Percentiles rank a stretch among this genome's conserved stretches.
Conservation (phyloP, 2,797 vertebrate species). For the Platyrinchus mystaceus region DNA sequence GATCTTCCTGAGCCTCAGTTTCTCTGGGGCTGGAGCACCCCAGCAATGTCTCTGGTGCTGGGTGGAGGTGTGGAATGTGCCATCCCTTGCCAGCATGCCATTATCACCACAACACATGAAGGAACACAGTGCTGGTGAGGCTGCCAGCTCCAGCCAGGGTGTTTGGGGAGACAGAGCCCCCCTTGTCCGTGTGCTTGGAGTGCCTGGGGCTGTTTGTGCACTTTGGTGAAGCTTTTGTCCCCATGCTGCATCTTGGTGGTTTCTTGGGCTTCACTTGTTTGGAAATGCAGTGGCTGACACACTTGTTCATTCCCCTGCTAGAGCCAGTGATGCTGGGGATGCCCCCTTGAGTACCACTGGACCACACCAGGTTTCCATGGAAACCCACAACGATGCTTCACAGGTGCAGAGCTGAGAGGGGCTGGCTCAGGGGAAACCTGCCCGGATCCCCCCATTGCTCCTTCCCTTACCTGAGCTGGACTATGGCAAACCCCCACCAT, state of each 20-base stretch:
- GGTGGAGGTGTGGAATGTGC: background rate
- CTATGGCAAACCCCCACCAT: background rate
- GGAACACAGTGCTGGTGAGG: background rate
- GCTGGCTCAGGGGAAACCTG: background rate
- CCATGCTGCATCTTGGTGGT: background rate
- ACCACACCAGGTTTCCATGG: slow-evolving; percentile 86
- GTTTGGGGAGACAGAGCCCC: background rate
- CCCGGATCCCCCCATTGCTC: background rate
- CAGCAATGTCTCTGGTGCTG: background rate
- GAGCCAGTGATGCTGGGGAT: slow-evolving; percentile 7
- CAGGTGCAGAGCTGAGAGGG: background rate
- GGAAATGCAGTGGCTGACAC: background rate
- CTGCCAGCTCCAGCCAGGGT: background rate
- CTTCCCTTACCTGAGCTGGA: background rate
- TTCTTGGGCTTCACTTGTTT: background rate
- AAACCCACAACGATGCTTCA: slow-evolving; percentile 46
- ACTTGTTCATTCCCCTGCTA: background rate
- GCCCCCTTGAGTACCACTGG: slow-evolving; percentile 74
- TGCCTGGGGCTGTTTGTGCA: background rate
- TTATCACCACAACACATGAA: background rate
- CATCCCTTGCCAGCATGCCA: background rate
- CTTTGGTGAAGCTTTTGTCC: background rate
- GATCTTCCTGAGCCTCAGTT: background rate
- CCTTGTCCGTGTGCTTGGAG: rapidly evolving
- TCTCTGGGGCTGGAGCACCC: background rate